A percentile compares a stretch with the other conserved stretches of the same genome.
These are phyloP conservation scores for Halictus ligatus DNA, from an alignment of 2,888 invertebrate species.

Conservation along the genomic window DNA sequence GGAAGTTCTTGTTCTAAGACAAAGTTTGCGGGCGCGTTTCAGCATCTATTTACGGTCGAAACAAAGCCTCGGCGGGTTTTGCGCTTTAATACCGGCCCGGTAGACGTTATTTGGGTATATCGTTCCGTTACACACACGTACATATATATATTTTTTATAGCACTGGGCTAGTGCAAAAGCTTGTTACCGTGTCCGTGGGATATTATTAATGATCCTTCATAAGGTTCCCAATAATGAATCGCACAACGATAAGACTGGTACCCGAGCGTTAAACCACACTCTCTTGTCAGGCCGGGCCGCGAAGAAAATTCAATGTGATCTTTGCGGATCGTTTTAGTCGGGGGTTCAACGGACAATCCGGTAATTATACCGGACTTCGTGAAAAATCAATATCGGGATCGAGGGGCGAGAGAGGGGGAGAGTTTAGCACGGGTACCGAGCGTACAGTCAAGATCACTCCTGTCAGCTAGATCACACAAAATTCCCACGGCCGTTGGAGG, in stretches of 20 bases:
- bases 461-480: conserved; percentile 1
- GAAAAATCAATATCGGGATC: background rate
- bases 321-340: conserved; percentile 32
- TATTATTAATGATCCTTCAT: conserved; percentile 82
- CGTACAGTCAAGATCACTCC: background rate
- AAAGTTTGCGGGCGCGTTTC: conserved; percentile 9
- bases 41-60: conserved; percentile 31
- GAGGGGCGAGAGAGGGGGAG: background rate
- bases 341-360: background rate
- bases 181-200: conserved; percentile 79
- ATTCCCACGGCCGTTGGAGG: background rate
- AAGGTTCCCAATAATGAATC: conserved; percentile 74
- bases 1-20: background rate
- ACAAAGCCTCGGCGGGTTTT: conserved; percentile 44
- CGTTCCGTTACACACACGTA: conserved; percentile 30
- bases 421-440: background rate
- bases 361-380: conserved; percentile 26
- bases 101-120: conserved; percentile 64
- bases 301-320: conserved; percentile 40
- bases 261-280: conserved; percentile 44
- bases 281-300: background rate
- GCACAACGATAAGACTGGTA: conserved; percentile 56
- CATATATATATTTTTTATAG: conserved; percentile 62
- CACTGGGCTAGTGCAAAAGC: conserved; percentile 80
- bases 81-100: conserved; percentile 32